Base-by-base conservation (phyloP, 2,797 vertebrate species). In the Pangasius macronema region DNA sequence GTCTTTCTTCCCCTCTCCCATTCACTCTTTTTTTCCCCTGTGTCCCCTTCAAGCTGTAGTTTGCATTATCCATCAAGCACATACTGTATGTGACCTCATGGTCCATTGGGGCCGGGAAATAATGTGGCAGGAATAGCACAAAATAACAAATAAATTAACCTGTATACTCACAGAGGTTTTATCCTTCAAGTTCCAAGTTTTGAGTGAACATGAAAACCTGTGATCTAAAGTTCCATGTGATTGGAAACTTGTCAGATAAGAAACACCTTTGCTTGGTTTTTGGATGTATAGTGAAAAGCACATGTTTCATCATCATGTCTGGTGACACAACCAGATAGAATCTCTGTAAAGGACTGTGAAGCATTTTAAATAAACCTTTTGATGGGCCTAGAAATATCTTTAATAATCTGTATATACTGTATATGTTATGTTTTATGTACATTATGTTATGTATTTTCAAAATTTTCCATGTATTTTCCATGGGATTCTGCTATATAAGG, bases 11-110 rank as follows among this genome's bases (percentile, higher is more conserved):
- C n/a, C 42, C 3, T 70, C 33, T 75, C 22, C 53, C 24, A 0
- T 8, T 63, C 55, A 51, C 67, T 61, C 24, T 24, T 68, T 22
- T 68, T 59, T 46, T 61, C 77, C 36, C 57, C 20, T 27, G 7
- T 61, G 68, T 61, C n/a, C 79, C 73, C 61, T 87, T 84, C 33
- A 87, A 36, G 33, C 59, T 67, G 61, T 24, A 84, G 86, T 87
- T 84, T 49, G 51, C 27, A 22, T 33, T 42, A 65, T 67, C 49
- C 46, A 83, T 76, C 72, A 76, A 75, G 49, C 49, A 33, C 24
- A 65, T 63, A 84, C 82, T 57, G 46, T 84, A 75, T 83, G 30
- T 76, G 49, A 86, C 65, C 67, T 63, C n/a, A 72, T 82, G 20
- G 65, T 87, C n/a, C 18, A 33, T 27, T 75, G 80, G 51, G 13